A percentile compares a stretch with the other conserved stretches of the same genome.
These are phyloP conservation scores for Numida meleagris DNA, from an alignment of 2,113 vertebrate species.

Conservation along the genomic window DNA sequence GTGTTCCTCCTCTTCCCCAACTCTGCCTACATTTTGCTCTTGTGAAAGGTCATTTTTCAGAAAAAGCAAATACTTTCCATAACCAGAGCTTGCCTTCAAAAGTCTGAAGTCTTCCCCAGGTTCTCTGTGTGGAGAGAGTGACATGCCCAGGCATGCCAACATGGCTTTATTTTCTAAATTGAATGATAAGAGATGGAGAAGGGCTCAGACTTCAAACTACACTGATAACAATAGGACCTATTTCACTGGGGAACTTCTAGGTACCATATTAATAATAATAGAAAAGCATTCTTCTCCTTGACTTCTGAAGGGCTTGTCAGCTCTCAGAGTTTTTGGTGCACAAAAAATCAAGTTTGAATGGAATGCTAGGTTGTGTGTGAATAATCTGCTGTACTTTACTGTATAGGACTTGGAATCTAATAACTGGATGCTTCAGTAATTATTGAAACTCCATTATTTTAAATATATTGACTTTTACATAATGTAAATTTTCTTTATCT, in stretches of 20 bases:
- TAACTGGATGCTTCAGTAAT: not conserved
- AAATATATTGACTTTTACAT: not conserved
- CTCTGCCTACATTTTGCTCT: not conserved
- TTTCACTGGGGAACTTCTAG: not conserved
- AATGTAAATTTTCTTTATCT: not conserved
- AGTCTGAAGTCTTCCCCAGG: not conserved
- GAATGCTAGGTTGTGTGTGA: rapidly evolving
- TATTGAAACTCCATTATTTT: not conserved
- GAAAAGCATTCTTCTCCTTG: not conserved
- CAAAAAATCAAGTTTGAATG: not conserved
- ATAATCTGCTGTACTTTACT: not conserved
- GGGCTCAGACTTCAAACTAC: not conserved
- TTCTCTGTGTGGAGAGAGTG: rapidly evolving
- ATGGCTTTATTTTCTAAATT: not conserved
- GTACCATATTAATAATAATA: not conserved
- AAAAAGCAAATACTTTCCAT: not conserved
- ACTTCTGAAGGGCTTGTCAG: not conserved
- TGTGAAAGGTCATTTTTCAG: not conserved
- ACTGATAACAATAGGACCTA: not conserved
- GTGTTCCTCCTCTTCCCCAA: not conserved
- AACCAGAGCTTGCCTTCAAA: not conserved
- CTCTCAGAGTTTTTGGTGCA: not conserved
- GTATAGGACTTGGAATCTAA: not conserved
- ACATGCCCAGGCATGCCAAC: too few relatives aligned
- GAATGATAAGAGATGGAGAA: not conserved